These are phyloP conservation scores for Hippasteria phrygiana DNA, from an alignment of 53 echinoderm and acorn worm genomes.

Conservation along the genomic window DNA sequence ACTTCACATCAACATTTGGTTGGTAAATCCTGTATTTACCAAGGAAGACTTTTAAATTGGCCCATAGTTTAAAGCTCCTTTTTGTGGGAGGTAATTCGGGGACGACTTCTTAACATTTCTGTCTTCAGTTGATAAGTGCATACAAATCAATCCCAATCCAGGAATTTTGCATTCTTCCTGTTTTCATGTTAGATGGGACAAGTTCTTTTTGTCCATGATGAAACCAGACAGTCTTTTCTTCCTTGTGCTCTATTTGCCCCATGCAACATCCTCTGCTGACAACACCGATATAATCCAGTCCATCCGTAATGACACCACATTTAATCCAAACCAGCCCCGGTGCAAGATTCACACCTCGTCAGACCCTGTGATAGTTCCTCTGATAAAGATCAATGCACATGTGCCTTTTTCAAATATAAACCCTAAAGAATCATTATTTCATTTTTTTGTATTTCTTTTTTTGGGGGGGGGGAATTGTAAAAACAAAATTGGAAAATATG, in stretches of 20 bases:
- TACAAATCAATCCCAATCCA: neutral
- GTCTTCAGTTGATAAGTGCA: neutral
- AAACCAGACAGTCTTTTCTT: constrained; percentile 16
- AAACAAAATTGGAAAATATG: too few species aligned
- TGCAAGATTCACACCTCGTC: neutral
- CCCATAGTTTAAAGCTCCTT: too few species aligned
- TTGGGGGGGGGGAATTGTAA: too few species aligned
- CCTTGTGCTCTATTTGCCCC: constrained; percentile 10
- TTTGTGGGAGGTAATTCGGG: too few species aligned
- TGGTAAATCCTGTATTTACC: too few species aligned
- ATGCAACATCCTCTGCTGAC: constrained; percentile 55
- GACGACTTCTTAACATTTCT: too few species aligned
- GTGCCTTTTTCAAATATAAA: too few species aligned
- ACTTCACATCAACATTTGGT: too few species aligned
- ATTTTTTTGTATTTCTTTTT: too few species aligned
- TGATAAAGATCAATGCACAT: too few species aligned
- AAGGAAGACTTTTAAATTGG: too few species aligned
- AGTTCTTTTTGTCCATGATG: neutral
- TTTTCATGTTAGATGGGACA: constrained; percentile 3
- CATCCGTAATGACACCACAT: constrained; percentile 39
- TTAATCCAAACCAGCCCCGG: neutral
- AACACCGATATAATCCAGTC: neutral
- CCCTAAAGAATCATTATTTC: too few species aligned
- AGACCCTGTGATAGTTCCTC: neutral
- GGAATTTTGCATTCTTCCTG: neutral